phyloP scores from a whole-genome alignment of 2,113 vertebrate genomes.

The Pimephales promelas region DNA sequence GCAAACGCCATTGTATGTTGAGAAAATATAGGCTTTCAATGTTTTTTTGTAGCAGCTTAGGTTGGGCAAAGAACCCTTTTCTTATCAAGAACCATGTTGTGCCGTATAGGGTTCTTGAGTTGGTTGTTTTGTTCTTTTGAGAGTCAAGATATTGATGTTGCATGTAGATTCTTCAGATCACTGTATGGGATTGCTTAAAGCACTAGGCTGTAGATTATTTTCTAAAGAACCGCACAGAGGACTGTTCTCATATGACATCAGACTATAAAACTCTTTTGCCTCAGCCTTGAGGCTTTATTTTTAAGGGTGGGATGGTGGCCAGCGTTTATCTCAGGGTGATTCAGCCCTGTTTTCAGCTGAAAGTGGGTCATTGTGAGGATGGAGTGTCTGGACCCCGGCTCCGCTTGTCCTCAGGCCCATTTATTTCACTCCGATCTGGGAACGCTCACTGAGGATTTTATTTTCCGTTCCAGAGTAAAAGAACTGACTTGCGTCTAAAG shows the following conservation, averaged over 20 bases:
- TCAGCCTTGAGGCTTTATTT: background rate
- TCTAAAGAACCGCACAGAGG: background rate
- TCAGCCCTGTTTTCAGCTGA: constrained; percentile 25
- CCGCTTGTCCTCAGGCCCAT: constrained; percentile 15
- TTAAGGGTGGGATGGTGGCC: constrained; percentile 1
- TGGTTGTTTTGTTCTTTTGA: background rate
- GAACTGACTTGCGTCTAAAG: background rate
- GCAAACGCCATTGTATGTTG: no score
- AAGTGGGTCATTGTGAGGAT: constrained; percentile 45
- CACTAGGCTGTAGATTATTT: background rate
- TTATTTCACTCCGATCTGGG: constrained; percentile 7
- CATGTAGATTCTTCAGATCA: background rate
- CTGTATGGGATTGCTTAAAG: background rate
- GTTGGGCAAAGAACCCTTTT: no score
- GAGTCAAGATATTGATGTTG: background rate
- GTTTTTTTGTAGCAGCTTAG: no score
- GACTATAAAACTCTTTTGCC: background rate
- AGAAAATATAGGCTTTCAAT: no score
- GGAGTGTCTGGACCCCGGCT: constrained; percentile 22
- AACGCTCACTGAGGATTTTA: constrained; percentile 16
- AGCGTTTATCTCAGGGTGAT: constrained; percentile 21
- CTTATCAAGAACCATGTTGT: background rate
- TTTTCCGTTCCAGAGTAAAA: constrained; percentile 25
- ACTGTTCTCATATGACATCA: constrained; percentile 2
- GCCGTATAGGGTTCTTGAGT: background rate